Percentiles rank a stretch among this genome's conserved stretches.
These are phyloP conservation scores for Hippocampus guttulatus DNA, from an alignment of 2,113 vertebrate species.

Conservation along the genomic window DNA sequence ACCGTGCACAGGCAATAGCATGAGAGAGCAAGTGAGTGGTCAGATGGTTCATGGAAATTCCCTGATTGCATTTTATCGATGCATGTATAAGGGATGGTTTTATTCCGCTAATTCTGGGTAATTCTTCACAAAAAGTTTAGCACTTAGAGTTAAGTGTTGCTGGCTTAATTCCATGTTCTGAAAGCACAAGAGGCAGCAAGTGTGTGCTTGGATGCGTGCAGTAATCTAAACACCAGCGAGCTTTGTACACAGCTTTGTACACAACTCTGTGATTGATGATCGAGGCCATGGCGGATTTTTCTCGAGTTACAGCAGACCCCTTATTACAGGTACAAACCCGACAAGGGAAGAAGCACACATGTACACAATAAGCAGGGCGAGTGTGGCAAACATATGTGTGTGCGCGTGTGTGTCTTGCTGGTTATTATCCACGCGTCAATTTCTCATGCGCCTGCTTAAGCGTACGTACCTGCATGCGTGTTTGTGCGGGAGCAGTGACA, in stretches of 20 bases:
- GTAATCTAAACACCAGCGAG: neutral
- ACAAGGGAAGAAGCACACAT: slow-evolving; percentile 16
- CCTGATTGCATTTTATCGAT: neutral
- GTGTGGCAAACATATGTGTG: slow-evolving; percentile 35
- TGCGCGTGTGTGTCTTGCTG: slow-evolving; percentile 9
- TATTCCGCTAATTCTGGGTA: slow-evolving; percentile 19
- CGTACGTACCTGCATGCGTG: slow-evolving; percentile 12
- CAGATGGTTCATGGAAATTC: neutral
- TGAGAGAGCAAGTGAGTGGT: too few relatives aligned
- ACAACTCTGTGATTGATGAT: slow-evolving; percentile 40
- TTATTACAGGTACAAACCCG: slow-evolving; percentile 46
- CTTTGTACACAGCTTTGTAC: slow-evolving; percentile 23
- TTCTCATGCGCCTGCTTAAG: slow-evolving; percentile 25
- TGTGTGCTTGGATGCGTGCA: neutral
- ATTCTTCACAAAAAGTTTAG: slow-evolving; percentile 8
- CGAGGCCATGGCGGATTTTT: slow-evolving; percentile 23
- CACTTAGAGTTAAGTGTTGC: slow-evolving; percentile 27
- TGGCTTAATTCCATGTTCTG: slow-evolving; percentile 29
- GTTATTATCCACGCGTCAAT: slow-evolving; percentile 32
- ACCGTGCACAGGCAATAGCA: too few relatives aligned
- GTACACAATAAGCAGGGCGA: slow-evolving; percentile 15
- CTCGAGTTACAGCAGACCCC: slow-evolving; percentile 40
- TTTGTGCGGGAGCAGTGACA: slow-evolving; percentile 28
- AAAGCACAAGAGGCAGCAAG: slow-evolving; percentile 4
- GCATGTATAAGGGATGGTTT: neutral